A percentile compares a stretch with the other conserved stretches of the same genome.
phyloP scores from a whole-genome alignment of 2,113 vertebrate genomes.

The Apteryx owenii region DNA sequence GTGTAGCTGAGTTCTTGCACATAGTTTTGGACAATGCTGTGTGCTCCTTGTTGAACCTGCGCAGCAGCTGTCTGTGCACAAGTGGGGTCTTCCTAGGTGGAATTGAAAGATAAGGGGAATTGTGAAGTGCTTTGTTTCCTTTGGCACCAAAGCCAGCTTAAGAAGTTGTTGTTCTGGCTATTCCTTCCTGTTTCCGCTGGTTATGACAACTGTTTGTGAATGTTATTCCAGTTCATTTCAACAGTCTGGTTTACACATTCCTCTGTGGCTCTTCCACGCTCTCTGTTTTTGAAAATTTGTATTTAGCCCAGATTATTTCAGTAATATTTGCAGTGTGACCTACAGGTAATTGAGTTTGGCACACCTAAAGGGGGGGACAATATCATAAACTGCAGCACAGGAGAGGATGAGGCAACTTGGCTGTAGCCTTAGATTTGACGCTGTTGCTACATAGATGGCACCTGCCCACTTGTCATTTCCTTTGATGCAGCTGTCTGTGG shows the following conservation, averaged over 20 bases:
- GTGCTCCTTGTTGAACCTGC: background rate
- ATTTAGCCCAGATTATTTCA: background rate
- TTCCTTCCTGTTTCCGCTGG: background rate
- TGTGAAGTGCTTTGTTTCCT: background rate
- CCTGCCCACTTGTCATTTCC: background rate
- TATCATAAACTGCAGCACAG: accelerated
- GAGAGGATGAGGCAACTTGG: background rate
- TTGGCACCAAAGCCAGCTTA: background rate
- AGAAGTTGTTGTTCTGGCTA: background rate
- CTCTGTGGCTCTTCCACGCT: background rate
- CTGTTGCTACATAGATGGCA: background rate
- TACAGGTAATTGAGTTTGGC: background rate
- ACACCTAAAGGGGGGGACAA: background rate
- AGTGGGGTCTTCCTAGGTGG: background rate
- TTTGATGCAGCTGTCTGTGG: background rate
- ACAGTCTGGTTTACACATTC: background rate
- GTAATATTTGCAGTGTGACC: background rate
- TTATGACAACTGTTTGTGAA: background rate
- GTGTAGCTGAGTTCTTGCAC: background rate
- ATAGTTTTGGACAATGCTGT: background rate
- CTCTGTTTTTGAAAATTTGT: background rate
- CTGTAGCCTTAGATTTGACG: background rate
- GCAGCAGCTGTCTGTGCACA: background rate
- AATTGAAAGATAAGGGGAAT: background rate
- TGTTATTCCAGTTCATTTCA: background rate